Percentiles rank a stretch among this genome's conserved stretches.
phyloP scores from a whole-genome alignment of 2,888 invertebrate genomes.

The Amiota communis region DNA sequence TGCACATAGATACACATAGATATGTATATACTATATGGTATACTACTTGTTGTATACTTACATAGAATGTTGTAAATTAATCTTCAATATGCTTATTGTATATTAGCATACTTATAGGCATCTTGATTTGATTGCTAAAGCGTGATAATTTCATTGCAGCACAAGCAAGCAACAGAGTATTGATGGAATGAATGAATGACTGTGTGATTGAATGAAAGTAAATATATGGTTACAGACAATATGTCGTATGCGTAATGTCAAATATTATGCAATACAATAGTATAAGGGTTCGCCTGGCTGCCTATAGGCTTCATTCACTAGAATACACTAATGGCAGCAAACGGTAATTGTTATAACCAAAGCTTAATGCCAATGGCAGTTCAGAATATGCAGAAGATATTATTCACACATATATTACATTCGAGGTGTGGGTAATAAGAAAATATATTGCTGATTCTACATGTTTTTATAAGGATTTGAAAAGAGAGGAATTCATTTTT shows the following conservation, averaged over 20 bases:
- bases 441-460: not conserved
- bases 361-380: too few species aligned
- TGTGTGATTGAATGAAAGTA: too few species aligned
- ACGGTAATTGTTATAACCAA: not conserved
- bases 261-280: not conserved
- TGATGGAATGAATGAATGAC: not conserved
- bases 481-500: too few species aligned
- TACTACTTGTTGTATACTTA: not conserved
- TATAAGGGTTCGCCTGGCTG: not conserved
- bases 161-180: not conserved
- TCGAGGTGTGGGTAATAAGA: not conserved
- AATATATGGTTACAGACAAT: too few species aligned
- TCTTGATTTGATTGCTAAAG: constrained; percentile 53
- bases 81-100: constrained; percentile 2
- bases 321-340: not conserved
- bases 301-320: not conserved
- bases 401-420: too few species aligned
- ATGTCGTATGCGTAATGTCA: not conserved
- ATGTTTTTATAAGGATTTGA: not conserved
- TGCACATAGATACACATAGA: constrained; percentile 7
- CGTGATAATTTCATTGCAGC: constrained; percentile 31
- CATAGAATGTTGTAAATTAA: not conserved
- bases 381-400: too few species aligned
- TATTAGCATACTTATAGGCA: constrained; percentile 52
- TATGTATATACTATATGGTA: constrained; percentile 48